Evolutionary conservation across 2,888 invertebrate species (phyloP).

Genomic region (Selenia dentaria): DNA sequence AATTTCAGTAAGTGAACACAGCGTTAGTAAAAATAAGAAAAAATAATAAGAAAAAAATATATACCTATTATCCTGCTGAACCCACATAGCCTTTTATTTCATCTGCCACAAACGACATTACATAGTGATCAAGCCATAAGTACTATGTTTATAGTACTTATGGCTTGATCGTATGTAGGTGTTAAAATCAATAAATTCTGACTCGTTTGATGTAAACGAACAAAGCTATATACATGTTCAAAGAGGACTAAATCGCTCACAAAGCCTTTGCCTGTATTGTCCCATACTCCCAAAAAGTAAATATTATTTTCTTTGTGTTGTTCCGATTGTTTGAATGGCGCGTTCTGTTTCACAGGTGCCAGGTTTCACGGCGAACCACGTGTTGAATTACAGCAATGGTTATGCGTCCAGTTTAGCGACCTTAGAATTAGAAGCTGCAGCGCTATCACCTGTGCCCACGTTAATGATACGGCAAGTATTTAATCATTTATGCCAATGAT

Average conservation of each 20-base stretch:
- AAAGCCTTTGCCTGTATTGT: neutral
- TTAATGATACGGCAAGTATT: slow-evolving; percentile 81
- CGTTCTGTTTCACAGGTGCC: slow-evolving; percentile 73
- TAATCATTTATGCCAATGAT: no score
- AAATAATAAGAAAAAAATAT: no score
- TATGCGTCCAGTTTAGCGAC: slow-evolving; percentile 85
- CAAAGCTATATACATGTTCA: neutral
- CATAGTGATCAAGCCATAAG: no score
- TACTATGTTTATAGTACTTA: no score
- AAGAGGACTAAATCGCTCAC: neutral
- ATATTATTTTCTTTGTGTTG: neutral
- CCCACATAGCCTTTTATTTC: no score
- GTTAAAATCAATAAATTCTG: no score
- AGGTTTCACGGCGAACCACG: slow-evolving; percentile 84
- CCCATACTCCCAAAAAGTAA: neutral
- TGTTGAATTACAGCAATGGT: slow-evolving; percentile 82
- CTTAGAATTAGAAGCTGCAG: slow-evolving; percentile 80
- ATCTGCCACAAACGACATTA: no score
- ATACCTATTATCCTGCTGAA: no score
- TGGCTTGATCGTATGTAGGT: no score
- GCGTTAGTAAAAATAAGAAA: no score
- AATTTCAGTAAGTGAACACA: no score
- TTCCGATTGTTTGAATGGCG: neutral
- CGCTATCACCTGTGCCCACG: slow-evolving; percentile 77
- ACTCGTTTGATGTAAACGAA: neutral